phyloP scores from a whole-genome alignment of 2,797 vertebrate species.

The Chelidonichthys spinosus region DNA sequence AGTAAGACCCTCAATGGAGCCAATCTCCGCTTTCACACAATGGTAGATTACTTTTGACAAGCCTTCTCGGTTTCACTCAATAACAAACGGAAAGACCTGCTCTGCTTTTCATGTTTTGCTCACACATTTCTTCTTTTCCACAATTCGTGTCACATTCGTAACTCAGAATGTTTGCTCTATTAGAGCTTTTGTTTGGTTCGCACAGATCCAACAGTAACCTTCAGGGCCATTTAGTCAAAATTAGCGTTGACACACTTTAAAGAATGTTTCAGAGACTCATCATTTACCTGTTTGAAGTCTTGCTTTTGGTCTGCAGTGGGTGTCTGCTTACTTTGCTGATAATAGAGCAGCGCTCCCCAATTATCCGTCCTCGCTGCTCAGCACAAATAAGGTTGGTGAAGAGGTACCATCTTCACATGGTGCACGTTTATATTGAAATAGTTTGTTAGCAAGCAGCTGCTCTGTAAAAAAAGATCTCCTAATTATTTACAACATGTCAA shows the following conservation, averaged over 20 bases:
- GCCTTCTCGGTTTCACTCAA: conserved; percentile 46
- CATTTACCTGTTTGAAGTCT: conserved; percentile 40
- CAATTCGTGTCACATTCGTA: conserved; percentile 19
- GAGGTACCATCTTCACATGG: conserved; percentile 34
- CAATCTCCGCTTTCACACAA: conserved; percentile 57
- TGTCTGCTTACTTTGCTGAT: conserved; percentile 33
- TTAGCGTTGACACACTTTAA: conserved; percentile 8
- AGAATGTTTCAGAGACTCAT: conserved; percentile 14
- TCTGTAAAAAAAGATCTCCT: conserved; percentile 21
- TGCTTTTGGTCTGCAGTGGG: conserved; percentile 35
- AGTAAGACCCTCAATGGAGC: conserved; percentile 65
- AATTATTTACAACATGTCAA: conserved; percentile 39
- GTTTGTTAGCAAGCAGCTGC: conserved; percentile 26
- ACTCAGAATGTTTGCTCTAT: conserved; percentile 13
- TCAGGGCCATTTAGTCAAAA: conserved; percentile 12
- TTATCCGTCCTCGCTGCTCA: conserved; percentile 43
- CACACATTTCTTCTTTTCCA: conserved; percentile 26
- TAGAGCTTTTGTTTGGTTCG: conserved; percentile 17
- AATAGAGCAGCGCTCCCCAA: conserved; percentile 51
- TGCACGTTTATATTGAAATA: conserved; percentile 38
- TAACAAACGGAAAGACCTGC: conserved; percentile 45
- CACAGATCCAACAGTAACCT: conserved; percentile 7
- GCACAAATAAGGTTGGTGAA: conserved; percentile 57
- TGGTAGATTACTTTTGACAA: conserved; percentile 64
- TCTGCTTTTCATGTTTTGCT: conserved; percentile 35